A percentile compares a stretch with the other conserved stretches of the same genome.
Conservation (phyloP, 2,888 invertebrate species). For the Zootermopsis nevadensis region DNA sequence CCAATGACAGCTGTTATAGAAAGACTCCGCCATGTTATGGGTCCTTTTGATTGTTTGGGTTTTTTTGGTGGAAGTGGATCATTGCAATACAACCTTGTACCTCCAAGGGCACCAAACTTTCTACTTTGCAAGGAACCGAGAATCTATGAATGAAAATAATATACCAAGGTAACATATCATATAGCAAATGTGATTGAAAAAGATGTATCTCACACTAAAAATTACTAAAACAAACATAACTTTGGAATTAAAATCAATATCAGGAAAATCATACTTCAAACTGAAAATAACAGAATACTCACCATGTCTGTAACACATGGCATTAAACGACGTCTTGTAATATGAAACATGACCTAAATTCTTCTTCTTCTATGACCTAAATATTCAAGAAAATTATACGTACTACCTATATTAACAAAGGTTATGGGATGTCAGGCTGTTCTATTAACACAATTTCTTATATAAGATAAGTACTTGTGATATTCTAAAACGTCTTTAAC, state of each 20-base stretch:
- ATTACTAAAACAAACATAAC: too few species aligned
- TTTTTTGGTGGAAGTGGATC: slow-evolving; percentile 20
- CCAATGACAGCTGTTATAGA: slow-evolving; percentile 74
- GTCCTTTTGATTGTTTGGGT: slow-evolving; percentile 62
- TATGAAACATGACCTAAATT: too few species aligned
- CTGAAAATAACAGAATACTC: background rate
- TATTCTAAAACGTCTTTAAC: too few species aligned
- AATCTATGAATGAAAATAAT: background rate
- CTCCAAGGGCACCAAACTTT: background rate
- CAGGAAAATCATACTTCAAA: too few species aligned
- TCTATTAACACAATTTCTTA: background rate
- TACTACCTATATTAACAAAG: background rate
- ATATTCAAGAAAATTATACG: background rate
- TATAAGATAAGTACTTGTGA: too few species aligned
- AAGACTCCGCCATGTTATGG: slow-evolving; percentile 87
- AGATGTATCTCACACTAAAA: too few species aligned
- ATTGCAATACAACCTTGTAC: background rate
- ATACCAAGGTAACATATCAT: background rate
- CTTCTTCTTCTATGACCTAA: too few species aligned
- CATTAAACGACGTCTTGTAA: background rate
- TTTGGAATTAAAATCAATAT: too few species aligned
- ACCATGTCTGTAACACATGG: background rate
- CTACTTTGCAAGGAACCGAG: background rate
- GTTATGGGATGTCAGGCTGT: background rate
- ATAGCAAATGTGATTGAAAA: too few species aligned